Base-by-base conservation (phyloP, 2,113 vertebrate species). In the Alosa alosa region DNA sequence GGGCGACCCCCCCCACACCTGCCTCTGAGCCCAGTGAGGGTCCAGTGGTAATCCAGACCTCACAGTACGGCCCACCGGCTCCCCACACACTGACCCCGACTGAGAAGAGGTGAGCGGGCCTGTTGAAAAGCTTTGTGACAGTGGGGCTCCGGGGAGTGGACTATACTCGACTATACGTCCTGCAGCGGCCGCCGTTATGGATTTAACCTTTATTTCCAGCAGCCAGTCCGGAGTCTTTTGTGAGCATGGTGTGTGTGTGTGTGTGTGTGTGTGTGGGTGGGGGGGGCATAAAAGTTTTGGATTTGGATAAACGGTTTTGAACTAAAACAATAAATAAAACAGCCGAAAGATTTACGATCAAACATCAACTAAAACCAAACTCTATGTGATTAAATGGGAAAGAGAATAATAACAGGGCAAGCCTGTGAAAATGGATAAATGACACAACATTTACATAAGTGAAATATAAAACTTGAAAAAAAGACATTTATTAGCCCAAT, bases 21-120 rank as follows among this genome's bases (percentile, higher is more conserved):
- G 86, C 90, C 85, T 86, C 57, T 49, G 49, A 41, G 72, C 90
- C 68, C 72, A 87, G 22, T 82, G 0, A 84, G 86, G 25, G 47
- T 50, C 83, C 31, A 57, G 84, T 60, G 25, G 55, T 88, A 88
- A 92, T 90, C 85, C 47, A 83, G 89, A 88, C 85, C 84, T 89
- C 85, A 55, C 82, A 86, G 64, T 86, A 89, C 78, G 3, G 89
- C 86, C 89, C 31, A 15, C 68, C 84, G 82, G 31, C 81, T 18
- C 46, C 25, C 25, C 39, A 82, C 55, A 49, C 50, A 20, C 17
- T 81, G 39, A 68, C 57, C 83, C 39, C 50, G 4, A 22, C 36
- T 82, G 55, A 41, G 9, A 75, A 72, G 86, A 81, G 86, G 39
- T 52, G 72, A 64, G n/a, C 18, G 39, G 36, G 31, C 18, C 84